Conservation (phyloP, 1,140 invertebrate species). For the Oscheius sp. region DNA sequence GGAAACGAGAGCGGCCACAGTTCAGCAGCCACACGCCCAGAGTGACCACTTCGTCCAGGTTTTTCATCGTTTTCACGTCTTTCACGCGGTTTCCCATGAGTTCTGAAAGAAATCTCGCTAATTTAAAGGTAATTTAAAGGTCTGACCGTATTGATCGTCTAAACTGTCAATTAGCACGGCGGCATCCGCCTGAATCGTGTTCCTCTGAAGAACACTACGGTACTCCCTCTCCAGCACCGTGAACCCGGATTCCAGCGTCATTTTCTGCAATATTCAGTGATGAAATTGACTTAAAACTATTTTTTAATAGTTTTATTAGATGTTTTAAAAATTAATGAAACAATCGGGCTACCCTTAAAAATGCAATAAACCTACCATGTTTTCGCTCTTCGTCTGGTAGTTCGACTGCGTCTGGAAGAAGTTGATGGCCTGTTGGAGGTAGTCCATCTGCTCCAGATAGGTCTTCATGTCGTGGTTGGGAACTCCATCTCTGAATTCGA, state of each 20-base stretch:
- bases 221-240: conserved; percentile 55
- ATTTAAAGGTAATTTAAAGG: neutral
- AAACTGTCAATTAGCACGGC: conserved; percentile 47
- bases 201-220: conserved; percentile 41
- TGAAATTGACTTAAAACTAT: neutral
- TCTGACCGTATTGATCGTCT: conserved; percentile 54
- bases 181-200: conserved; percentile 45
- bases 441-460: conserved; percentile 58
- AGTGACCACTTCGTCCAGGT: conserved; percentile 39
- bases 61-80: conserved; percentile 46
- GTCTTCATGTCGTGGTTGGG: conserved; percentile 45
- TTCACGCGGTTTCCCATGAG: conserved; percentile 46
- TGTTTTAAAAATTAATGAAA: conserved; percentile 10
- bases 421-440: conserved; percentile 53
- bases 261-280: conserved; percentile 32
- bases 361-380: conserved; percentile 50
- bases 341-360: too few relatives aligned
- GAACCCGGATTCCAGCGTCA: conserved; percentile 54
- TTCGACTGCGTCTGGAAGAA: conserved; percentile 55
- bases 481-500: conserved; percentile 35
- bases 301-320: conserved; percentile 43
- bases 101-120: conserved; percentile 39
- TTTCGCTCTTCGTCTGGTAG: conserved; percentile 51
- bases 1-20: conserved; percentile 3
- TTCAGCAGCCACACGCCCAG: conserved; percentile 48